Evolutionary conservation across 1,140 invertebrate genomes (phyloP).

Genomic region (Glossosoma conforme): DNA sequence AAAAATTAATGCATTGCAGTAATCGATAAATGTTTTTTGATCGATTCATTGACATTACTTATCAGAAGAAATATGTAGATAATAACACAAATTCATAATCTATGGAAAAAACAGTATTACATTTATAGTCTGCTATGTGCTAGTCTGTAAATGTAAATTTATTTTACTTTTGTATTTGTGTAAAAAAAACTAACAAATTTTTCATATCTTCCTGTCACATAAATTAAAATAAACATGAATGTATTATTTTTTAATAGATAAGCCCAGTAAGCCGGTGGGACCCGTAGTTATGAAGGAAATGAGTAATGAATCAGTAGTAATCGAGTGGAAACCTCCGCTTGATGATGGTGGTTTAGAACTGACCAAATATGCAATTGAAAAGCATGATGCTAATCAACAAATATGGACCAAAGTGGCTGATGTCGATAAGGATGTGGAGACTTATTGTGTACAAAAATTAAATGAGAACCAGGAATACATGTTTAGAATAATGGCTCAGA

Average conservation of each 20-base stretch:
- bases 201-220: too few species aligned
- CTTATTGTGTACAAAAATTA: constrained; percentile 71
- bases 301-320: constrained; percentile 63
- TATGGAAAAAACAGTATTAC: too few species aligned
- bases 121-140: too few species aligned
- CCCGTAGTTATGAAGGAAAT: constrained; percentile 70
- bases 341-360: constrained; percentile 78
- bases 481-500: constrained; percentile 79
- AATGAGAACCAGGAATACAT: constrained; percentile 75
- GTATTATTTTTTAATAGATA: constrained; percentile 56
- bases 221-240: too few species aligned
- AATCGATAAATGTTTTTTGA: too few species aligned
- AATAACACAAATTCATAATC: too few species aligned
- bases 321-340: constrained; percentile 77
- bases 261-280: constrained; percentile 76
- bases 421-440: constrained; percentile 64
- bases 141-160: too few species aligned
- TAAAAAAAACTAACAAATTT: too few species aligned
- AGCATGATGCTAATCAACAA: constrained; percentile 63
- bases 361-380: constrained; percentile 76
- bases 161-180: too few species aligned
- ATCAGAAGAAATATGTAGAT: too few species aligned
- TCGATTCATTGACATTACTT: too few species aligned
- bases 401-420: constrained; percentile 74
- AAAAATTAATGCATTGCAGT: too few species aligned